These are phyloP conservation scores for Aphyosemion australe DNA, from an alignment of 2,113 vertebrate genomes.

Conservation along the genomic window DNA sequence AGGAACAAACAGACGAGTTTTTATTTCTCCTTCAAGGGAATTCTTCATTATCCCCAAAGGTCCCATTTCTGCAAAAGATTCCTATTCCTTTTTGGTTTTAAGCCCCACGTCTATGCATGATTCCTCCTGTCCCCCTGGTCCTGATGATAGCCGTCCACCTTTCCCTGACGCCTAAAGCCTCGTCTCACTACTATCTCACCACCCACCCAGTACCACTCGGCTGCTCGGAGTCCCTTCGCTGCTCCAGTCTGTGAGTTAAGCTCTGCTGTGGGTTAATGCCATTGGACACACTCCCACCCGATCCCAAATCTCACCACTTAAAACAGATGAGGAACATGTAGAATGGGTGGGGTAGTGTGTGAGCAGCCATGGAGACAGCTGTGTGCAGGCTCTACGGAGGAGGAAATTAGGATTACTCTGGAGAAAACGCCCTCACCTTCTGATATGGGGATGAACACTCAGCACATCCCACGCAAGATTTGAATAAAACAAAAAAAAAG, in stretches of 20 bases:
- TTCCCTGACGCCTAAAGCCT: slow-evolving; percentile 45
- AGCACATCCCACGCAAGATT: slow-evolving; percentile 56
- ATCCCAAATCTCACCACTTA: slow-evolving; percentile 65
- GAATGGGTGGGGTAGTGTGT: slow-evolving; percentile 56
- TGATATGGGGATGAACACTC: slow-evolving; percentile 53
- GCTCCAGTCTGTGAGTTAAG: slow-evolving; percentile 67
- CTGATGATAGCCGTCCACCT: slow-evolving; percentile 67
- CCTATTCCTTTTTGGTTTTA: slow-evolving; percentile 62
- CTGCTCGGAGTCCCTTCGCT: slow-evolving; percentile 38
- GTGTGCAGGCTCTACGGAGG: slow-evolving; percentile 47
- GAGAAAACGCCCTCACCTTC: slow-evolving; percentile 60
- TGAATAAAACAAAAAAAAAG: slow-evolving; percentile 27
- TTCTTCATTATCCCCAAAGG: slow-evolving; percentile 65
- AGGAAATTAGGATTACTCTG: slow-evolving; percentile 67
- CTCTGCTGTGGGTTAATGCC: slow-evolving; percentile 74
- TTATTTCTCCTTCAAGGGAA: slow-evolving; percentile 57
- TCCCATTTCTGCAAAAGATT: slow-evolving; percentile 62
- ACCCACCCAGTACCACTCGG: slow-evolving; percentile 62
- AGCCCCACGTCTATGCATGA: slow-evolving; percentile 58
- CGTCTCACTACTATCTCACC: slow-evolving; percentile 53
- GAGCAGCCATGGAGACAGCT: slow-evolving; percentile 28
- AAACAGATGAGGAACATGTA: slow-evolving; percentile 63
- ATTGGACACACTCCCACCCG: slow-evolving; percentile 77
- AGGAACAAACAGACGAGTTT: slow-evolving; percentile 48
- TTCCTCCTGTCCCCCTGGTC: slow-evolving; percentile 57